Percentiles rank a stretch among this genome's conserved stretches.
Conservation (phyloP, 1,140 invertebrate species). For the Drosophila subpulchrella region DNA sequence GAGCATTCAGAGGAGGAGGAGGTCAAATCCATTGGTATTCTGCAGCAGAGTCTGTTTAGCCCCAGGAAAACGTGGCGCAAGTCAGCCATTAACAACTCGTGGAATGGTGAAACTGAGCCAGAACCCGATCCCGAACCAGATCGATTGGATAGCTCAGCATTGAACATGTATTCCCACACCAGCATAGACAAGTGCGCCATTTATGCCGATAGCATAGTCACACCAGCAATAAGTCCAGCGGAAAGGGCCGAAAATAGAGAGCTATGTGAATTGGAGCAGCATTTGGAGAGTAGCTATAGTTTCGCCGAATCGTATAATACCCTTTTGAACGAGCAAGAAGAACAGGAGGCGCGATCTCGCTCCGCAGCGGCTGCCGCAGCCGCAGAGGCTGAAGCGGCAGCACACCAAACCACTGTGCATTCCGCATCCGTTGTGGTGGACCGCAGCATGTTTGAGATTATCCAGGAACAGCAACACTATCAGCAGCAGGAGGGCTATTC, state of each 20-base stretch:
- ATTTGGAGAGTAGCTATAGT: slow-evolving; percentile 64
- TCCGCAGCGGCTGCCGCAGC: slow-evolving; percentile 11
- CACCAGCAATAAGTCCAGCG: not conserved
- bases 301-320: slow-evolving; percentile 83
- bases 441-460: slow-evolving; percentile 64
- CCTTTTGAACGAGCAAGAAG: slow-evolving; percentile 62
- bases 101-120: slow-evolving; percentile 16
- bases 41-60: slow-evolving; percentile 32
- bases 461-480: slow-evolving; percentile 78
- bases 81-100: slow-evolving; percentile 13
- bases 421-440: slow-evolving; percentile 29
- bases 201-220: slow-evolving; percentile 15
- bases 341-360: slow-evolving; percentile 26
- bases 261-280: slow-evolving; percentile 24
- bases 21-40: not conserved
- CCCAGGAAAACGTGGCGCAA: slow-evolving; percentile 57
- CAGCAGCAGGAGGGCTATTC: slow-evolving; percentile 82
- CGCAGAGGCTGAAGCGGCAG: slow-evolving; percentile 17
- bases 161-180: slow-evolving; percentile 20
- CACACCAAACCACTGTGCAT: slow-evolving; percentile 9
- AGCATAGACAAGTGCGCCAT: slow-evolving; percentile 36
- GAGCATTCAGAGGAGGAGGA: slow-evolving; percentile 21
- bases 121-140: slow-evolving; percentile 34
- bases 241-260: not conserved
- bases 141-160: not conserved